Base-by-base conservation (phyloP, 2,888 invertebrate genomes). In the Harpalus rufipes region DNA sequence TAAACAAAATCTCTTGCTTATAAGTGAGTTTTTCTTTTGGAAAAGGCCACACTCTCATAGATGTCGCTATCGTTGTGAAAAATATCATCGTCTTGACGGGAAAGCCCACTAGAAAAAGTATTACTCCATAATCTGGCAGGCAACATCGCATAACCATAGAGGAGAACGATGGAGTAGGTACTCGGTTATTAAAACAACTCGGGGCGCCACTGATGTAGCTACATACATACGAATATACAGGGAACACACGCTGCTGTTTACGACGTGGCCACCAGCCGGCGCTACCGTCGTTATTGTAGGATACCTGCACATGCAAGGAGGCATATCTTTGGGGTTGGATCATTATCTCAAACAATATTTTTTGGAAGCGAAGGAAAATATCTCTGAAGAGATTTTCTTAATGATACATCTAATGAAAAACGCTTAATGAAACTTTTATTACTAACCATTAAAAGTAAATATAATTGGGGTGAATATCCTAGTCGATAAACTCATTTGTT, bases 121-220 rank as follows among this genome's bases (percentile, higher is more conserved):
- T 84, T 84, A 78, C 56, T 78, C 65, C 65, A 84, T 84, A 84
- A 84, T 84, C 84, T 78, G 76, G 84, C 84, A 76, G 41, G 44
- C 83, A 78, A 84, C 84, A 78, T 83, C 56, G 76, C 61, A 83
- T 76, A 76, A 74, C 83, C 83, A 76, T 76, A 76, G 41, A 83
- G 74, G 18, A 61, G 74, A 59, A 44, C 63, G 84, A 83, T 83
- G 76, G 76, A 84, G 84, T 84, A 78, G 44, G 65, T 84, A 84
- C 84, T 84, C 84, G 21, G 84, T 84, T 84, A 84, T 84, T 84
- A 84, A 84, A 84, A 84, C 65, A 41, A 78, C 84, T 78, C 65
- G 41, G 41, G 78, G 84, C 84, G 78, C 51, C 32, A 56, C 25
- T 32, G 56, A 78, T 76, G 21, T 39, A 76, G 25, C 72, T 78